These are phyloP conservation scores for Eulithis prunata DNA, from an alignment of 2,888 invertebrate genomes.

Conservation along the genomic window DNA sequence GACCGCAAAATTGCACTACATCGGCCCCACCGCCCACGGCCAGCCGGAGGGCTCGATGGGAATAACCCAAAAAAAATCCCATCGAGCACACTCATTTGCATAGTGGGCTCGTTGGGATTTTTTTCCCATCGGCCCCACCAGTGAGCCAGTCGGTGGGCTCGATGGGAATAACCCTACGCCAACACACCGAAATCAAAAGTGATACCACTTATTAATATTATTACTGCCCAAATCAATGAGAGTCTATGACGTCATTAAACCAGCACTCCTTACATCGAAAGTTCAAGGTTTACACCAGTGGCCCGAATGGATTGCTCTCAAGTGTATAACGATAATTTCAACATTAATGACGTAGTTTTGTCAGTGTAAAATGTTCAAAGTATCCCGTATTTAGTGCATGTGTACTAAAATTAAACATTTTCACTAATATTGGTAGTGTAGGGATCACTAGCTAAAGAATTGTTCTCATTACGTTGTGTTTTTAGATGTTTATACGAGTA, in stretches of 20 bases:
- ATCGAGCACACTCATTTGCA: no score
- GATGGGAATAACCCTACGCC: not conserved
- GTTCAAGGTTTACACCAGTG: not conserved
- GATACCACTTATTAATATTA: no score
- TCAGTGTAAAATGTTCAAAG: not conserved
- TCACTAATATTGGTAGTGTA: slow-evolving; percentile 30
- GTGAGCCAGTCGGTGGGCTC: no score
- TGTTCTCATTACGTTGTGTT: slow-evolving; percentile 37
- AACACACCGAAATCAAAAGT: no score
- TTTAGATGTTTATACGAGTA: slow-evolving; percentile 42
- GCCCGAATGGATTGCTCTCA: not conserved
- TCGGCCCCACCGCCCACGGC: no score
- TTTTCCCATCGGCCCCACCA: no score
- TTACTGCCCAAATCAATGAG: no score
- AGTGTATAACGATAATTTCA: not conserved
- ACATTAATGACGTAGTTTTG: not conserved
- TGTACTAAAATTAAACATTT: slow-evolving; percentile 36
- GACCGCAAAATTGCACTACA: not conserved
- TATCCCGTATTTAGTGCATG: slow-evolving; percentile 43
- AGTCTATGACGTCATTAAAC: not conserved
- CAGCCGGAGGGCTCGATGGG: no score
- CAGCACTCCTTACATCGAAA: not conserved
- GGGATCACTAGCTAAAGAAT: slow-evolving; percentile 37
- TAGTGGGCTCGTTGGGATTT: no score
- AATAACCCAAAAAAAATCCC: not conserved